Base-by-base conservation (phyloP, 2,888 invertebrate genomes). In the Thereva unica region DNA sequence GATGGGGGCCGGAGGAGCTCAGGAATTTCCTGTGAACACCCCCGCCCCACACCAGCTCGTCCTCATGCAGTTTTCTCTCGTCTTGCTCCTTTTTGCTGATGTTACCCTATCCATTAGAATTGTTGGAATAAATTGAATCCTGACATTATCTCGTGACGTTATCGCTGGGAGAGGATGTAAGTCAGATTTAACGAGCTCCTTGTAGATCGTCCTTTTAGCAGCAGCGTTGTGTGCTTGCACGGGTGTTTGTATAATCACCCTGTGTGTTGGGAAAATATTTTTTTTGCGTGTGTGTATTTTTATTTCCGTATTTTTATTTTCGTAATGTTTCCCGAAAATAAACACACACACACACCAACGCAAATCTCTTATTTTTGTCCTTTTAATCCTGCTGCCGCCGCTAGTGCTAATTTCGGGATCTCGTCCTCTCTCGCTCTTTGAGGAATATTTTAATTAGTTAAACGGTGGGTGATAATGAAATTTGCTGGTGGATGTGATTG, bases 41-140 rank as follows among this genome's bases (percentile, higher is more conserved):
- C 44, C 9, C 6, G 4, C 9, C 9, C 9, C n/a, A 9, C 23
- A 2, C 23, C 2, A 23, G 23, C 2, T 23, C 23, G 23, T 23
- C 23, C 23, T 23, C 23, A 23, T 23, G 23, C 23, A 23, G 23
- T 23, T 23, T 23, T 23, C 23, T 23, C 23, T 23, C 23, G 23
- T 23, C 23, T 23, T 23, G 1, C 23, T 23, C 23, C 23, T 23
- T 23, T 23, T 23, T 23, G 23, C 23, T 23, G 23, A 23, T 23
- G 23, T 59, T 59, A 45, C 45, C 34, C 47, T 59, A 59, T 47
- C 47, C 47, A 59, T 59, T 59, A 59, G 37, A 59, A 47, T 47
- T 38, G 45, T 38, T 47, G 45, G 37, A 56, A 56, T 56, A 47
- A 59, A 59, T 59, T 59, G 57, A 59, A 59, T 47, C 37, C 47